These are phyloP conservation scores for Drosophila mercatorum DNA, from an alignment of 2,888 invertebrate genomes.

Conservation along the genomic window DNA sequence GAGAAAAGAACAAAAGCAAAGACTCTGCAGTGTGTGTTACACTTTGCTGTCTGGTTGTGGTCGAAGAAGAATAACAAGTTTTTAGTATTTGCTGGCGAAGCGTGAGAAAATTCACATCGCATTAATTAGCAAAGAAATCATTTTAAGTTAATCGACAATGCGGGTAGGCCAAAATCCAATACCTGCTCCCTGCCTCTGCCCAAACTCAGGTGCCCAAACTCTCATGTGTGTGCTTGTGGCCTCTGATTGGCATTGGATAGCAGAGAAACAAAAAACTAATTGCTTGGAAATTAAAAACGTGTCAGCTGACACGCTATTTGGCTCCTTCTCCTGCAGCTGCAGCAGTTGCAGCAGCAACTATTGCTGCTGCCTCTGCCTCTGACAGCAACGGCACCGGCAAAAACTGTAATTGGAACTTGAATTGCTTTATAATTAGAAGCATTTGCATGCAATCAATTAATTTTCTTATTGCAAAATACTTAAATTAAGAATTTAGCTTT, in stretches of 20 bases:
- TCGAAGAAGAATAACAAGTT: constrained; percentile 43
- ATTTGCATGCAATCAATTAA: constrained; percentile 14
- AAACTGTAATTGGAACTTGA: constrained; percentile 12
- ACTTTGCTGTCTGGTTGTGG: constrained; percentile 44
- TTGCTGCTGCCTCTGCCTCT: not conserved
- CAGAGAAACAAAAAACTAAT: constrained; percentile 48
- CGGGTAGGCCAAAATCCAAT: constrained; percentile 31
- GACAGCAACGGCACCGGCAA: not conserved
- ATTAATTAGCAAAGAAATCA: constrained; percentile 71
- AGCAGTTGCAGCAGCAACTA: constrained; percentile 3
- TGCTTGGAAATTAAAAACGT: constrained; percentile 64
- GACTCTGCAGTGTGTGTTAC: constrained; percentile 45
- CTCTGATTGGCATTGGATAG: constrained; percentile 37
- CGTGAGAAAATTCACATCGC: constrained; percentile 74
- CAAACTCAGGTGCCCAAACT: not conserved
- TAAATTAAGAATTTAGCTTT: constrained; percentile 1
- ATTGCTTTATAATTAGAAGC: not conserved
- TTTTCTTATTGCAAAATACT: not conserved
- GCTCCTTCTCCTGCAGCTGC: constrained; percentile 16
- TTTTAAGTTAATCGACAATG: constrained; percentile 63
- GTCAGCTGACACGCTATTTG: constrained; percentile 60
- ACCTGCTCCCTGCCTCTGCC: not conserved
- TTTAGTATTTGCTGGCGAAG: constrained; percentile 33
- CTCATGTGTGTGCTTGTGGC: constrained; percentile 37
- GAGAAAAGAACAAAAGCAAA: constrained; percentile 7